Conservation (phyloP, 2,888 invertebrate species). For the Notodonta ziczac region DNA sequence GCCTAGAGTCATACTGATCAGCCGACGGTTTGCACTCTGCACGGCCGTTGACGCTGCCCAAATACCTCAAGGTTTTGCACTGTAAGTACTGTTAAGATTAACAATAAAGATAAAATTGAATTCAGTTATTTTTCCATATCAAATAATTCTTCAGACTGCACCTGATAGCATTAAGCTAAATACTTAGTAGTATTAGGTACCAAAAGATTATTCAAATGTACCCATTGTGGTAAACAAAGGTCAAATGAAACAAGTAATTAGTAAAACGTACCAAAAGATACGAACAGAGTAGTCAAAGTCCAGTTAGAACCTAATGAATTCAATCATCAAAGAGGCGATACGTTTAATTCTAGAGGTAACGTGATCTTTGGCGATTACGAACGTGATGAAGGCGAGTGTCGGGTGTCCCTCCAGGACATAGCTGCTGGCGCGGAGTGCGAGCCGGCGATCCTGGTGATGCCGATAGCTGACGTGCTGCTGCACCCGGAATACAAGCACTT, state of each 20-base stretch:
- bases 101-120: too few relatives aligned
- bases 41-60: slow-evolving; percentile 69
- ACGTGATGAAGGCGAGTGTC: slow-evolving; percentile 67
- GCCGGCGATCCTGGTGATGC: slow-evolving; percentile 66
- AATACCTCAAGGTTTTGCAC: slow-evolving; percentile 66
- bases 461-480: slow-evolving; percentile 69
- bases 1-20: slow-evolving; percentile 68
- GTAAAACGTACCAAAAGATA: too few relatives aligned
- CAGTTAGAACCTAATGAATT: too few relatives aligned
- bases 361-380: slow-evolving; percentile 72
- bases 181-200: too few relatives aligned
- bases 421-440: slow-evolving; percentile 56
- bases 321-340: too few relatives aligned
- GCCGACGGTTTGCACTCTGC: slow-evolving; percentile 62
- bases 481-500: slow-evolving; percentile 77
- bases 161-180: too few relatives aligned
- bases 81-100: slow-evolving; percentile 51
- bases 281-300: too few relatives aligned
- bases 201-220: too few relatives aligned
- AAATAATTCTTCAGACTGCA: too few relatives aligned
- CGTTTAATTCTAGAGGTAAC: slow-evolving; percentile 57
- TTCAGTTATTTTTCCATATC: too few relatives aligned
- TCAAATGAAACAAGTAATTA: too few relatives aligned
- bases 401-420: slow-evolving; percentile 45
- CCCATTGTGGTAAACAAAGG: too few relatives aligned